Conservation (phyloP, 2,888 invertebrate genomes). For the Phaonia tiefii region DNA sequence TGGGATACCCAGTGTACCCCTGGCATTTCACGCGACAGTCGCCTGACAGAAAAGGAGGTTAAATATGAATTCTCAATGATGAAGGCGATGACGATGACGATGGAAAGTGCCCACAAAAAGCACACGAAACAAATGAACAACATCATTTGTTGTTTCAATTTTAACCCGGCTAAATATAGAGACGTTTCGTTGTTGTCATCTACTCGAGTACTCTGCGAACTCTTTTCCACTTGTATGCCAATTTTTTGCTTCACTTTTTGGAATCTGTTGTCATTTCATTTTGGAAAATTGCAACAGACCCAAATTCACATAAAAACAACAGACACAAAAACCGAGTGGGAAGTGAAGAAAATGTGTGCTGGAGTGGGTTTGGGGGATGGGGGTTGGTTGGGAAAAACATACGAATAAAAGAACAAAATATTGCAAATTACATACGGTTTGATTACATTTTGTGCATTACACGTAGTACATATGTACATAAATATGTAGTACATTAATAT, state of each 20-base stretch:
- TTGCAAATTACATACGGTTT: conserved; percentile 63
- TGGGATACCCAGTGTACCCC: background rate
- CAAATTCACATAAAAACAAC: background rate
- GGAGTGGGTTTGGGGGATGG: background rate
- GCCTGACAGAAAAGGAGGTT: conserved; percentile 14
- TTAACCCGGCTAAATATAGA: conserved; percentile 59
- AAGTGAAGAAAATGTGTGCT: background rate
- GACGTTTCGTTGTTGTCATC: conserved; percentile 7
- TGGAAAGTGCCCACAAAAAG: conserved; percentile 8
- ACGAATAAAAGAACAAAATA: conserved; percentile 57
- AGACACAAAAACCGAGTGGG: background rate
- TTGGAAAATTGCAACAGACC: conserved; percentile 46
- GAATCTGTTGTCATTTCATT: conserved; percentile 57
- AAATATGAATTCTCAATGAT: conserved; percentile 36
- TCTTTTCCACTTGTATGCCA: conserved; percentile 34
- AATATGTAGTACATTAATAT: conserved; percentile 4
- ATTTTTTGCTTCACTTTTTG: conserved; percentile 31
- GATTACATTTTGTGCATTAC: conserved; percentile 50
- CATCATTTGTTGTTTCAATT: conserved; percentile 54
- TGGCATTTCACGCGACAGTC: background rate
- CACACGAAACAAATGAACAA: conserved; percentile 25
- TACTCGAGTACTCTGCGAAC: conserved; percentile 29
- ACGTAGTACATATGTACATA: conserved; percentile 17
- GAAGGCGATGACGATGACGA: conserved; percentile 29
- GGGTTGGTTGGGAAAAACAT: background rate